A percentile compares a stretch with the other conserved stretches of the same genome.
Conservation (phyloP, 2,797 vertebrate species). For the Tenualosa thibaudeaui region DNA sequence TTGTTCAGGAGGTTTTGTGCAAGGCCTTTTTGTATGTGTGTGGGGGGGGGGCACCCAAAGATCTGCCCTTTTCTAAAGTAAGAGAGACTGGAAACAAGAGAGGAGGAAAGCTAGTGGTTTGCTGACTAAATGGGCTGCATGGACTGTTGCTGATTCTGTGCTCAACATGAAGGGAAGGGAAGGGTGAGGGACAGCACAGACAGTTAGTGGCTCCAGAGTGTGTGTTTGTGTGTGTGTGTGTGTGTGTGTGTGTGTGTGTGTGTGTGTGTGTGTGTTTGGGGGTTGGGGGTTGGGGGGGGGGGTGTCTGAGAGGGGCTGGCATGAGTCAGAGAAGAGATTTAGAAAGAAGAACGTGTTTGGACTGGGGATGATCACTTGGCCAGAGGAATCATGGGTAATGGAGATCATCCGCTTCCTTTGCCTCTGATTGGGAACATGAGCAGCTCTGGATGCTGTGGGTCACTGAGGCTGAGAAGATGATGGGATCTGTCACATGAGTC, state of each 20-base stretch:
- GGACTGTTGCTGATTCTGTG: background rate
- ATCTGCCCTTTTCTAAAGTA: background rate
- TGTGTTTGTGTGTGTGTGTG: too few relatives aligned
- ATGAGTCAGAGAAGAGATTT: background rate
- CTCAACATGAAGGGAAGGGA: background rate
- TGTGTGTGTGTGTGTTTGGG: too few relatives aligned
- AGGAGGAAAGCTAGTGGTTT: background rate
- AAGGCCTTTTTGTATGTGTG: background rate
- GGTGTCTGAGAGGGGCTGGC: background rate
- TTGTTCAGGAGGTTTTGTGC: slow-evolving; percentile 5
- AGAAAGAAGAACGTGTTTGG: background rate
- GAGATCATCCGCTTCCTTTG: background rate
- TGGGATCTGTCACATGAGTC: slow-evolving; percentile 6
- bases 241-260: too few relatives aligned
- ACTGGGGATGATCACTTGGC: slow-evolving; percentile 14
- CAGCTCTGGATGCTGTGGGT: background rate
- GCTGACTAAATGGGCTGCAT: background rate
- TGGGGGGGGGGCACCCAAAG: too few relatives aligned
- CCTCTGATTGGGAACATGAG: background rate
- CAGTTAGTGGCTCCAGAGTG: background rate
- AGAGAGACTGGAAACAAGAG: background rate
- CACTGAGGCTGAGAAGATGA: slow-evolving; percentile 12
- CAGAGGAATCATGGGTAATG: background rate
- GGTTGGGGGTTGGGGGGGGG: too few relatives aligned
- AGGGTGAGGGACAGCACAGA: background rate